Base-by-base conservation (phyloP, 2,113 vertebrate genomes). In the Spea multiplicata region DNA sequence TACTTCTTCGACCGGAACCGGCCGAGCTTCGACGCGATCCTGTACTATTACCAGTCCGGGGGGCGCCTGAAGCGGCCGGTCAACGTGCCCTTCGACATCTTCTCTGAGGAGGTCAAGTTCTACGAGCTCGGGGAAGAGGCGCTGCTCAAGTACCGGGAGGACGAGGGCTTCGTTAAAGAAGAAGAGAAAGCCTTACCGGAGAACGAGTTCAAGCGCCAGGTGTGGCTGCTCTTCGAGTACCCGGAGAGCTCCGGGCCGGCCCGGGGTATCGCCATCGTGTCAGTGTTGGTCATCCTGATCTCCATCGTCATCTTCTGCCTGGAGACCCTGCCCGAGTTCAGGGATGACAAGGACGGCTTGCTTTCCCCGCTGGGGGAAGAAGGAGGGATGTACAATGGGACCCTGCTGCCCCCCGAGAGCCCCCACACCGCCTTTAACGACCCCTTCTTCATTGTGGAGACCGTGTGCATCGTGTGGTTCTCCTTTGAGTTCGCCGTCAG, bases 171-270 rank as follows among this genome's bases (percentile, higher is more conserved):
- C 46, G 95, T 98, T 47, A 94, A 97, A 49, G 97, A 99, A 87
- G 96, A 97, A 76, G 97, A 99, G 47, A 95, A 95, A 71, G 92
- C 89, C 49, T 86, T 99, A 82, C 97, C 97, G 0, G 95, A 97
- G 83, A 97, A 96, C 8, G 97, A 98, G 80, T 99, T 99, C 86
- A 98, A 97, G 84, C 94, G 95, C 44, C 97, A 99, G 81, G 92
- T 99, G n/a, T 99, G 97, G 97, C 92, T 99, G 14, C 92, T 99
- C 3, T 99, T 99, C 8, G 97, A 99, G 87, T 98, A 99, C 53
- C 97, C 97, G 0, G 97, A 99, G 89, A 99, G 97, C 82, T 99
- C 97, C 69, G 95, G 94, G 3, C 95, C 97, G 0, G 97, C 97
- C 14, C 88, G 97, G 85, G 96, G 95, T 65, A 99, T 99, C 3